Evolutionary conservation across 2,797 vertebrate genomes (phyloP).

Genomic region (Periparus ater): DNA sequence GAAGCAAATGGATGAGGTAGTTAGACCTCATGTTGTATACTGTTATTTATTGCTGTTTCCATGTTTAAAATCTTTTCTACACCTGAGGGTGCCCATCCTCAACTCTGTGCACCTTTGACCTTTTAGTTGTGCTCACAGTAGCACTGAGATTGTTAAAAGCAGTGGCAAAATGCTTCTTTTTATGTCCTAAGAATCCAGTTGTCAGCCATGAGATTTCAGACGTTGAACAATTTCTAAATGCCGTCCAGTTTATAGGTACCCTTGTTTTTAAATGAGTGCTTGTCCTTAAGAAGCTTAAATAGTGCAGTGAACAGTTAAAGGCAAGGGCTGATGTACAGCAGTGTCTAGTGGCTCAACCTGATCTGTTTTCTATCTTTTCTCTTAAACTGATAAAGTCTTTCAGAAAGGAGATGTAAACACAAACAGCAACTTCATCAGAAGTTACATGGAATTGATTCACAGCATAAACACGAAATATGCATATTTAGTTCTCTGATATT

Average conservation of each 20-base stretch:
- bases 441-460: not conserved
- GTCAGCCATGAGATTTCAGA: not conserved
- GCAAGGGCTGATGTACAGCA: not conserved
- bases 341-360: not conserved
- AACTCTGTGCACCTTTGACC: not conserved
- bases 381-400: not conserved
- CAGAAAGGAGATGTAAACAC: not conserved
- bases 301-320: not conserved
- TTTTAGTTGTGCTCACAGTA: not conserved
- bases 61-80: not conserved
- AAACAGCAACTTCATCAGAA: not conserved
- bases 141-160: not conserved
- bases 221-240: not conserved
- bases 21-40: not conserved
- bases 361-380: not conserved
- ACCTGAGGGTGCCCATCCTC: not conserved
- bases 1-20: not conserved
- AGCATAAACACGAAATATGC: not conserved
- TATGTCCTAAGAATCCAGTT: fast-evolving
- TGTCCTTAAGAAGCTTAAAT: not conserved
- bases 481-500: not conserved
- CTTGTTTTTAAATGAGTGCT: not conserved
- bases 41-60: not conserved
- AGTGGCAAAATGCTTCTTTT: not conserved
- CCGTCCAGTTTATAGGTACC: not conserved